Conservation (phyloP, 2,113 vertebrate species). For the Meles meles region DNA sequence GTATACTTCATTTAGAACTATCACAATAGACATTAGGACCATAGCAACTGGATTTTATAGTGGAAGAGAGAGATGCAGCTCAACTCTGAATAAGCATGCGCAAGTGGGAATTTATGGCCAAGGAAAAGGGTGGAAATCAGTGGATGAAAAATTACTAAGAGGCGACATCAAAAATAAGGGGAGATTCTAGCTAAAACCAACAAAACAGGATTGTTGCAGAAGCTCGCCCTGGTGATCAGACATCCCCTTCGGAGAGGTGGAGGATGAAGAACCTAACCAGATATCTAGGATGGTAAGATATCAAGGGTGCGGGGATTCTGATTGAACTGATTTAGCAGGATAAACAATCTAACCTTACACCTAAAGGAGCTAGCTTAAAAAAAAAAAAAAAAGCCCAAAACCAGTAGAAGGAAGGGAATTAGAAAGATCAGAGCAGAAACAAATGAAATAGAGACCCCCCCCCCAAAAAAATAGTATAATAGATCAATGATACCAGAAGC, state of each 20-base stretch:
- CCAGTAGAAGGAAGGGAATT: neutral
- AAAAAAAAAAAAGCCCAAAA: neutral
- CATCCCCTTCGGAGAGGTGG: neutral
- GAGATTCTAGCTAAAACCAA: neutral
- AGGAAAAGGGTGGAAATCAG: neutral
- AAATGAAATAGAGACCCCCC: neutral
- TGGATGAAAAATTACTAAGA: neutral
- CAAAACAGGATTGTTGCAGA: neutral
- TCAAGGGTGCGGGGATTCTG: neutral
- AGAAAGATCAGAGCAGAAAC: neutral
- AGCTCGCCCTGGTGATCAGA: neutral
- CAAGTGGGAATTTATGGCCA: neutral
- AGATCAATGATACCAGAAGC: neutral
- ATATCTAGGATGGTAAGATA: neutral
- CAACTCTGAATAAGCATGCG: neutral
- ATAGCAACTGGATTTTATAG: neutral
- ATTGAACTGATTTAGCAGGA: neutral
- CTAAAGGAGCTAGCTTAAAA: neutral
- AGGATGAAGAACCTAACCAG: neutral
- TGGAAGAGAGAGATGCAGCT: neutral
- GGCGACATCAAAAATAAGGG: neutral
- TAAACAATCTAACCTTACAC: neutral
- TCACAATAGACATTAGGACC: neutral
- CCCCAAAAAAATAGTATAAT: neutral
- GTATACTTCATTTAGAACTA: neutral